phyloP scores from a whole-genome alignment of 2,113 vertebrate species.

The Rallus limicola region DNA sequence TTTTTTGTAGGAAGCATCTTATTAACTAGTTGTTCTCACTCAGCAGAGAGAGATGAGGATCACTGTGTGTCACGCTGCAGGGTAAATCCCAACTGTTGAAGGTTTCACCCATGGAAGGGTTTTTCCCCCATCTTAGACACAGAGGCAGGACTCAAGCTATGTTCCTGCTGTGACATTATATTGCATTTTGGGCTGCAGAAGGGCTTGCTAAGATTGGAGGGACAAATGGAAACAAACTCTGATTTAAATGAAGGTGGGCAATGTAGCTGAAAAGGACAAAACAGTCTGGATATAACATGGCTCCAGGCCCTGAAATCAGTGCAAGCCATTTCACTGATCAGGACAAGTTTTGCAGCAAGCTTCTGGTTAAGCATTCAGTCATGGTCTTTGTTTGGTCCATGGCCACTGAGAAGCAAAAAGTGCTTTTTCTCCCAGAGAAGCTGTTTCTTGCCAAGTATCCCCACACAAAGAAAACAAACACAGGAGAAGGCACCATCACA shows the following conservation, averaged over 20 bases:
- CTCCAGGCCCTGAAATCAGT: not conserved
- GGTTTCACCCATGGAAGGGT: not conserved
- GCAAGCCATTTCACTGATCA: fast-evolving
- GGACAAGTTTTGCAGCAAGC: not conserved
- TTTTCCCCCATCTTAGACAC: not conserved
- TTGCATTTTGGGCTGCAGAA: not conserved
- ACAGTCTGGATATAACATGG: not conserved
- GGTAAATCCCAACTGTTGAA: not conserved
- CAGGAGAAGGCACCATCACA: constrained; percentile 29
- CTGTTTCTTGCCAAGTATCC: constrained; percentile 54
- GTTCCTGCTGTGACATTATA: not conserved
- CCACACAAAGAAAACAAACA: constrained; percentile 66
- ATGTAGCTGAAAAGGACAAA: not conserved
- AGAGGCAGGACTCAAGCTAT: not conserved
- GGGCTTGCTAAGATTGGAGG: not conserved
- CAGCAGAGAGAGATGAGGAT: not conserved
- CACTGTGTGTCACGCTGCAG: not conserved
- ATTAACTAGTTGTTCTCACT: not conserved
- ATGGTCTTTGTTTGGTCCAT: constrained; percentile 10
- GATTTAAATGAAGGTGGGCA: not conserved
- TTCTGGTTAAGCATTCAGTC: not conserved
- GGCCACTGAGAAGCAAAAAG: constrained; percentile 23
- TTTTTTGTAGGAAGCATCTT: not conserved
- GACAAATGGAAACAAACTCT: not conserved
- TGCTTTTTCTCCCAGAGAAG: constrained; percentile 50